Percentiles rank a stretch among this genome's conserved stretches.
Conservation (phyloP, 2,113 vertebrate genomes). For the Melanerpes aurifrons region DNA sequence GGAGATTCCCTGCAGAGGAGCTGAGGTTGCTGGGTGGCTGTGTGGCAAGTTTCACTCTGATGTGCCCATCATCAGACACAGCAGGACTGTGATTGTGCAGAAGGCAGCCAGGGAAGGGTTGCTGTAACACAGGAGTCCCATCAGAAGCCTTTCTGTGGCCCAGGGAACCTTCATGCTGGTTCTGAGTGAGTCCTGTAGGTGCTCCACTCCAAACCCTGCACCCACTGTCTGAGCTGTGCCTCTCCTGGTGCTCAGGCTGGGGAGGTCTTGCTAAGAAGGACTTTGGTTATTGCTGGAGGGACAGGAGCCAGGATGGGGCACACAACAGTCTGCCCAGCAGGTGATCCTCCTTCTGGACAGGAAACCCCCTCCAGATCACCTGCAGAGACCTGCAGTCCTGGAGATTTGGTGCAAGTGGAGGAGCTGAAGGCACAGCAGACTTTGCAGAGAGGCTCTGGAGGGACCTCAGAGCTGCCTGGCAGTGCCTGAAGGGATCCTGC, state of each 20-base stretch:
- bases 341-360: background rate
- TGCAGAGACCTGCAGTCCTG: background rate
- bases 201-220: background rate
- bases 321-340: background rate
- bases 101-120: background rate
- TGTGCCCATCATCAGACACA: background rate
- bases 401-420: background rate
- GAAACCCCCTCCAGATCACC: rapidly evolving
- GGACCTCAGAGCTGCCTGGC: too few relatives aligned
- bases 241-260: background rate
- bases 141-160: background rate
- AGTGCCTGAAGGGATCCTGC: too few relatives aligned
- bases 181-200: background rate
- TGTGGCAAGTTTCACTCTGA: background rate
- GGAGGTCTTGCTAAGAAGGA: background rate
- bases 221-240: background rate
- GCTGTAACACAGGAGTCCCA: background rate
- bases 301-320: background rate
- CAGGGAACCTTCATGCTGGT: background rate
- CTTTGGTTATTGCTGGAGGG: background rate
- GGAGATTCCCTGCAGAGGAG: background rate
- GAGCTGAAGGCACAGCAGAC: background rate
- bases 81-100: background rate
- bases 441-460: background rate
- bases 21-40: background rate